Evolutionary conservation across 1,140 invertebrate species (phyloP).

Genomic region (Planococcus citri): DNA sequence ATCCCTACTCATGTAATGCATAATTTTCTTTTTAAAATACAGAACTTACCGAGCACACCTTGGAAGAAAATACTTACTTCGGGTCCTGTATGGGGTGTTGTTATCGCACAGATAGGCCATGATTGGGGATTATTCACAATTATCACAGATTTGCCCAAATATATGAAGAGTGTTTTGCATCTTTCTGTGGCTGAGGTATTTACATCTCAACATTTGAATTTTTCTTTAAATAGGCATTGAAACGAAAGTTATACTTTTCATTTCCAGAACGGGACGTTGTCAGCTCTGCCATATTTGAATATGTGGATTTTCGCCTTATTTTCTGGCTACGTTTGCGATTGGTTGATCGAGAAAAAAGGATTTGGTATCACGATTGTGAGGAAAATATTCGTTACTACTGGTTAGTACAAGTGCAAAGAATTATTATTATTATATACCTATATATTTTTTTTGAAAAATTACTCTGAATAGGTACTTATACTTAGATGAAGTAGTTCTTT

Average conservation of each 20-base stretch:
- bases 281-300: slow-evolving; percentile 44
- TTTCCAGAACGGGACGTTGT: slow-evolving; percentile 42
- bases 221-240: too few species aligned
- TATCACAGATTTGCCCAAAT: slow-evolving; percentile 71
- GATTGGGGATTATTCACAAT: slow-evolving; percentile 80
- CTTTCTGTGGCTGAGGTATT: slow-evolving; percentile 55
- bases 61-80: slow-evolving; percentile 63
- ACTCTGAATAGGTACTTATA: too few species aligned
- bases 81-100: slow-evolving; percentile 56
- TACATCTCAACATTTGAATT: slow-evolving; percentile 25
- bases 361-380: slow-evolving; percentile 48
- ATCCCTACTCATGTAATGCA: neutral
- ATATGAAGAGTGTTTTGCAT: slow-evolving; percentile 66
- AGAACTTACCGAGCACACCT: slow-evolving; percentile 37
- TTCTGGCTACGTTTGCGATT: slow-evolving; percentile 47
- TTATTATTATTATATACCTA: too few species aligned
- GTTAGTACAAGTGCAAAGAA: slow-evolving; percentile 23
- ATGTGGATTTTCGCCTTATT: slow-evolving; percentile 51
- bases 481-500: too few species aligned
- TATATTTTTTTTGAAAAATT: too few species aligned
- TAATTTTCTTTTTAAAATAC: too few species aligned
- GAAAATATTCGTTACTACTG: slow-evolving; percentile 59
- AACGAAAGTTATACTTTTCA: too few species aligned
- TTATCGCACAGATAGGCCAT: slow-evolving; percentile 59
- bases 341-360: slow-evolving; percentile 41